Conservation (phyloP, 2,888 invertebrate genomes). For the Odontothrips loti region DNA sequence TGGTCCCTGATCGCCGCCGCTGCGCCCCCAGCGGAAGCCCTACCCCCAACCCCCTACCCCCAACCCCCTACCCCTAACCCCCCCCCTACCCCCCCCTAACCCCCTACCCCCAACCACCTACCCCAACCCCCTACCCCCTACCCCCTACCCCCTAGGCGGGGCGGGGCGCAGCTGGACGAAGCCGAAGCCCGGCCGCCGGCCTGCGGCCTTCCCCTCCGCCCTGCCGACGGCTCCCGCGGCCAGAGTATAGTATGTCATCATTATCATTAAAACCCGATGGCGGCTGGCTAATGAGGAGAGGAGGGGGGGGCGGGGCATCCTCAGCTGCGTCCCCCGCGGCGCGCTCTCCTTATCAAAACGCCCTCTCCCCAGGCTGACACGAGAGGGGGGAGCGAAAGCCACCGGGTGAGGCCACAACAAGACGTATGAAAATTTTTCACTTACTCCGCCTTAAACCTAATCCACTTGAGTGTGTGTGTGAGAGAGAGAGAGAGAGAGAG, state of each 20-base stretch:
- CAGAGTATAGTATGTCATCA: conserved; percentile 13
- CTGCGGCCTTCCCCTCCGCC: neutral
- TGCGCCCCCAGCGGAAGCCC: too few relatives aligned
- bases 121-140: neutral
- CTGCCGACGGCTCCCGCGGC: neutral
- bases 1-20: too few relatives aligned
- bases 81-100: neutral
- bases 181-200: neutral
- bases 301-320: neutral
- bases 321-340: neutral
- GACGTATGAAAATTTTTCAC: too few relatives aligned
- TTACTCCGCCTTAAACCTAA: too few relatives aligned
- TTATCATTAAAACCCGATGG: conserved; percentile 20
- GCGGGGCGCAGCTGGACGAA: neutral
- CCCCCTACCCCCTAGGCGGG: neutral
- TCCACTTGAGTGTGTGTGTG: too few relatives aligned
- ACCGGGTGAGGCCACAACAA: too few relatives aligned
- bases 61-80: neutral
- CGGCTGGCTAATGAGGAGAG: neutral
- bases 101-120: neutral
- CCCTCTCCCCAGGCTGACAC: conserved; percentile 28
- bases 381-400: too few relatives aligned
- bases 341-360: conserved; percentile 24
- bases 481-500: too few relatives aligned
- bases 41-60: neutral